Conservation (phyloP, 2,888 invertebrate genomes). For the Candidula unifasciata region DNA sequence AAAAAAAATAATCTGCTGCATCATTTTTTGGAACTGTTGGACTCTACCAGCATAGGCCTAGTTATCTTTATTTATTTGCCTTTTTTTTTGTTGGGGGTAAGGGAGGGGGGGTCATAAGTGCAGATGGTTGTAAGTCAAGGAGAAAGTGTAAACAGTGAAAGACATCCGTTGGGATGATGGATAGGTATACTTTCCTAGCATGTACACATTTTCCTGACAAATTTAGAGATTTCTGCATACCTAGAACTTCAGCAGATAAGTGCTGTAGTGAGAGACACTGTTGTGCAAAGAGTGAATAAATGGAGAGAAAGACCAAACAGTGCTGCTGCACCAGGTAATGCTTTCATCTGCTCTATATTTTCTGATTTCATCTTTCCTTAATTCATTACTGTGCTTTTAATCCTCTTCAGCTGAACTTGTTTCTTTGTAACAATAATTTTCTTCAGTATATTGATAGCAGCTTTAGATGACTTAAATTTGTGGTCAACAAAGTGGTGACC, state of each 20-base stretch:
- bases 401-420: neutral
- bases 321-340: conserved; percentile 45
- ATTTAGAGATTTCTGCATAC: conserved; percentile 66
- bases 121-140: too few relatives aligned
- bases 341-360: neutral
- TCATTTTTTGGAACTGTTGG: too few relatives aligned
- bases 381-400: neutral
- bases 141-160: too few relatives aligned
- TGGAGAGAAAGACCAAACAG: conserved; percentile 67
- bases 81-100: too few relatives aligned
- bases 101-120: too few relatives aligned
- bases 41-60: too few relatives aligned
- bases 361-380: neutral
- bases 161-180: too few relatives aligned
- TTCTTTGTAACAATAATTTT: neutral
- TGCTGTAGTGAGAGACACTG: conserved; percentile 61
- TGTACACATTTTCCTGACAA: neutral
- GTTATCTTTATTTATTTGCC: too few relatives aligned
- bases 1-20: too few relatives aligned
- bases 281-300: conserved; percentile 59
- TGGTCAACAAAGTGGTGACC: neutral
- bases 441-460: conserved; percentile 17
- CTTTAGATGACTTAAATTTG: neutral
- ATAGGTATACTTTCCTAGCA: too few relatives aligned
- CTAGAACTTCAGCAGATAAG: conserved; percentile 66